These are phyloP conservation scores for Odocoileus hemionus DNA, from an alignment of 2,113 vertebrate genomes.

Conservation along the genomic window DNA sequence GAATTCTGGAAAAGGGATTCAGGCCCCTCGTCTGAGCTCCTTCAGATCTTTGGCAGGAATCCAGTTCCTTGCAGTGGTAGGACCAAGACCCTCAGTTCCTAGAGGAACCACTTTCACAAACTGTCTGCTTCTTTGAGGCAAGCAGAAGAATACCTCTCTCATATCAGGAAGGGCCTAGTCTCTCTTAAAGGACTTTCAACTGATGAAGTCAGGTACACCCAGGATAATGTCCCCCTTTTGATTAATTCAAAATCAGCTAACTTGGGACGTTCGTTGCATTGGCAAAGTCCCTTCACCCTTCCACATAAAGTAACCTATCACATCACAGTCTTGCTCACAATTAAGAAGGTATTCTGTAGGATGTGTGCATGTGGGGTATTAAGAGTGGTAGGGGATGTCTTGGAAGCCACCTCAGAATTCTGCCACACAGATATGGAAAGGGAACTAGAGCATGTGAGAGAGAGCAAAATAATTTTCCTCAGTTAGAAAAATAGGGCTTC, in stretches of 20 bases:
- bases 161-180: not conserved
- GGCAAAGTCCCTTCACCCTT: not conserved
- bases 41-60: not conserved
- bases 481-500: not conserved
- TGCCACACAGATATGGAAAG: not conserved
- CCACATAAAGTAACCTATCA: not conserved
- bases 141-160: not conserved
- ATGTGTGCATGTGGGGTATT: rapidly evolving
- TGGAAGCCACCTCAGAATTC: not conserved
- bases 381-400: not conserved
- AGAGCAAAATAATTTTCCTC: not conserved
- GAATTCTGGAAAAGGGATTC: not conserved
- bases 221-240: not conserved
- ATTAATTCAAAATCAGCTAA: not conserved
- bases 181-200: not conserved
- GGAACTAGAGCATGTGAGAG: not conserved
- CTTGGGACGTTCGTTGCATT: not conserved
- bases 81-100: not conserved
- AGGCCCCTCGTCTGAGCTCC: not conserved
- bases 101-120: not conserved
- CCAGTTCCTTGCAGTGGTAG: not conserved
- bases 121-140: not conserved
- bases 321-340: not conserved
- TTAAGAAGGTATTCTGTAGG: rapidly evolving
- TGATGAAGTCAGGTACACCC: not conserved